Evolutionary conservation across 2,797 vertebrate species (phyloP).

Genomic region (Furcifer pardalis): DNA sequence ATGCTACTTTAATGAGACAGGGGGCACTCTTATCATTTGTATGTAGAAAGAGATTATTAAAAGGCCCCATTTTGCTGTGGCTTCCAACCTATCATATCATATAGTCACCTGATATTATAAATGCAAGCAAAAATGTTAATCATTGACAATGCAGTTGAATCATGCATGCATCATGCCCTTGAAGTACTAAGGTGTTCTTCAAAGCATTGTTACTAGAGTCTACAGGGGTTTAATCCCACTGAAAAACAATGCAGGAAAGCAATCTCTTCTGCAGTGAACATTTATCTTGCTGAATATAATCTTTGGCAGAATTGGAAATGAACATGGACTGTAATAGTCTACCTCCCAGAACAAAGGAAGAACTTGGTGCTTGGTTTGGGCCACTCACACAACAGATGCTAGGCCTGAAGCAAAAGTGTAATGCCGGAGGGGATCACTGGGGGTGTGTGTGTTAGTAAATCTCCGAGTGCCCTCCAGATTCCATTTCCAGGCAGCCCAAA

Average conservation of each 20-base stretch:
- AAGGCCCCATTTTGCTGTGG: background rate
- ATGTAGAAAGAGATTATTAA: constrained; percentile 3
- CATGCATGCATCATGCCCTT: background rate
- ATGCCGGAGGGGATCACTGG: too few relatives aligned
- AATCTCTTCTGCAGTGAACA: background rate
- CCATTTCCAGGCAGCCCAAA: too few relatives aligned
- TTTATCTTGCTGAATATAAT: background rate
- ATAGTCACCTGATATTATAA: constrained; percentile 4
- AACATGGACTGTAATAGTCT: background rate
- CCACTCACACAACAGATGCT: too few relatives aligned
- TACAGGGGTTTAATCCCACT: constrained; percentile 7
- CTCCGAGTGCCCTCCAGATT: too few relatives aligned
- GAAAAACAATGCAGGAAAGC: background rate
- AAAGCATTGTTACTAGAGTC: constrained; percentile 9
- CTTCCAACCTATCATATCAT: background rate
- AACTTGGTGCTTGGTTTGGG: too few relatives aligned
- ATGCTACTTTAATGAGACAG: background rate
- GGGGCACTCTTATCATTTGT: background rate
- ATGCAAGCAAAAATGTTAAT: constrained; percentile 5
- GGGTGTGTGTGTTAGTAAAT: too few relatives aligned
- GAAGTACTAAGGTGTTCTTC: constrained; percentile 6
- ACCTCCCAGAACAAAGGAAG: too few relatives aligned
- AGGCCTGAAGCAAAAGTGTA: too few relatives aligned
- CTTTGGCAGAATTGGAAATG: background rate
- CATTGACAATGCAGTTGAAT: background rate